phyloP scores from a whole-genome alignment of 2,797 vertebrate genomes.

The Melopsittacus undulatus region DNA sequence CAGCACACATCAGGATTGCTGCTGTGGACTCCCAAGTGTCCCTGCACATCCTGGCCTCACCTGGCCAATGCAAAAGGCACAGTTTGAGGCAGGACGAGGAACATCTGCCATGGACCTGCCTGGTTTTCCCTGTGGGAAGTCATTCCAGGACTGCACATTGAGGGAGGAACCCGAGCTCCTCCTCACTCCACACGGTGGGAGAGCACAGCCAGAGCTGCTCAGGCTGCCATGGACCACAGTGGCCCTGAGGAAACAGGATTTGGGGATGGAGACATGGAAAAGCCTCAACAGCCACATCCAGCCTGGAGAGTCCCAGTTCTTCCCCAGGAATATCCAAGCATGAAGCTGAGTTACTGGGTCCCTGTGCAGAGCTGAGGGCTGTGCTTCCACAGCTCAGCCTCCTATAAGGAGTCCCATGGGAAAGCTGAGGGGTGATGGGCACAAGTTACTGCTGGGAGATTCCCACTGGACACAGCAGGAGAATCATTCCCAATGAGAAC shows the following conservation, averaged over 20 bases:
- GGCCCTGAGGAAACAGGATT: background rate
- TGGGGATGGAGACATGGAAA: background rate
- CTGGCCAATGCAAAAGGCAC: background rate
- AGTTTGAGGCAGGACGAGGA: background rate
- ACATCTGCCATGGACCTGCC: background rate
- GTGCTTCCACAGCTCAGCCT: background rate
- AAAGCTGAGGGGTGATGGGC: background rate
- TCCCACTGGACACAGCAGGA: background rate
- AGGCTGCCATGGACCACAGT: background rate
- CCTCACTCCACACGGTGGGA: background rate
- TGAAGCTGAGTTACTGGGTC: background rate
- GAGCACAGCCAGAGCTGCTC: background rate
- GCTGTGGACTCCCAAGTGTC: background rate
- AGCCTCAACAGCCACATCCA: background rate
- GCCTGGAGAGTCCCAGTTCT: background rate
- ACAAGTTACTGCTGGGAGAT: background rate
- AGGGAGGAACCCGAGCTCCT: background rate
- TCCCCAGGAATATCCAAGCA: background rate
- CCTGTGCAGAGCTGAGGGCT: background rate
- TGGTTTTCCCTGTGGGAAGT: background rate
- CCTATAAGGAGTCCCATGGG: background rate
- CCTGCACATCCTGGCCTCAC: accelerated
- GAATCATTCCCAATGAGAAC: background rate
- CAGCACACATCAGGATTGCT: background rate
- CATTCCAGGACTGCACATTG: background rate